Base-by-base conservation (phyloP, 2,113 vertebrate species). In the Anthoscopus minutus region DNA sequence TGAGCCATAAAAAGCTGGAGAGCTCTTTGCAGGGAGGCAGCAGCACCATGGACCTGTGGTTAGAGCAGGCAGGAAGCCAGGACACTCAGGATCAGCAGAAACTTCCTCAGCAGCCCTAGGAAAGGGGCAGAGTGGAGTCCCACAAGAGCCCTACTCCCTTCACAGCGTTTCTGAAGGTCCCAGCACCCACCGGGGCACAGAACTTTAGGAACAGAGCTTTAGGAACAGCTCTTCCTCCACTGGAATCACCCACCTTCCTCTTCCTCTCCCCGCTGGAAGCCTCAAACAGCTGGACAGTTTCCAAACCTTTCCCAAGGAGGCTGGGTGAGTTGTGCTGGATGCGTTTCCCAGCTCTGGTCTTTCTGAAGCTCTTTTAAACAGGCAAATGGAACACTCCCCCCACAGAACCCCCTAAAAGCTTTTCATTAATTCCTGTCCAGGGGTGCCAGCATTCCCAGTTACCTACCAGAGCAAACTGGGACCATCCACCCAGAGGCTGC, bases 1-100 rank as follows among this genome's bases (percentile, higher is more conserved):
- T 89, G 80, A 93, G 80, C 88, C 85, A 92, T 95, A 94, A 96
- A 96, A 73, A 4, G 7, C 31, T 15, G 1, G 4, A 61, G 64
- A 66, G 20, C 58, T 71, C 13, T 0, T 40, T 73, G 57, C 60
- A 79, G 57, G 74, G 50, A 84, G 60, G 76, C 22, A 24, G 84
- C 60, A 69, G 66, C 67, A 38, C 18, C n/a, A 1, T 2, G 15
- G 44, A 12, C 72, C 60, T 4, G 1, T 8, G 72, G 64, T 3
- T 58, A 30, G 42, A 51, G 74, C 47, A 24, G 94, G 89, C 81
- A 82, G 51, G 67, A n/a, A 45, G 80, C 57, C 92, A 89, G 86
- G 86, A 56, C 69, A 40, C 56, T 77, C 2, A 6, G 89, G 81
- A 76, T 86, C 78, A n/a, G 56, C 54, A 17, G 3, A 3, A 83